Evolutionary conservation across 35 echinoderm and acorn worm species (phyloP).

Genomic region (Strongylocentrotus purpuratus): DNA sequence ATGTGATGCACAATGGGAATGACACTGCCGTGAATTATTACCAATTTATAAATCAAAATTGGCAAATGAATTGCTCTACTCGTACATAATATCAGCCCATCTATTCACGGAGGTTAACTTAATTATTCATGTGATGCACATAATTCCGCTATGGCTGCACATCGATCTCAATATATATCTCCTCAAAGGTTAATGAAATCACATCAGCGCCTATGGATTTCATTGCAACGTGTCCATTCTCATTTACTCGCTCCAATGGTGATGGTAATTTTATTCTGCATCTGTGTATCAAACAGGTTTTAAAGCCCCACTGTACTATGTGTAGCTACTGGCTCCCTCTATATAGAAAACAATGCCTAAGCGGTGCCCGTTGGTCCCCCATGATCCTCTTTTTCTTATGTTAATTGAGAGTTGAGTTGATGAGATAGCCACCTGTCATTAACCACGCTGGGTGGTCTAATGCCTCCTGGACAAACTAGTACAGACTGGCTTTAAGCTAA

Average conservation of each 20-base stretch:
- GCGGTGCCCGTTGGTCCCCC: too few species aligned
- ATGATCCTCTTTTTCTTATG: too few species aligned
- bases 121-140: not conserved
- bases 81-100: not conserved
- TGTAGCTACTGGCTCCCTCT: too few species aligned
- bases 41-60: conserved; percentile 5
- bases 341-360: too few species aligned
- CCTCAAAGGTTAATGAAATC: not conserved
- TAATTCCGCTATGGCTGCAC: not conserved
- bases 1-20: not conserved
- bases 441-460: too few species aligned
- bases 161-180: not conserved
- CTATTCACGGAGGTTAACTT: not conserved
- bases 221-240: not conserved
- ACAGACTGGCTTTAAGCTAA: too few species aligned
- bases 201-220: not conserved
- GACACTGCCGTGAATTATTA: not conserved
- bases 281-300: too few species aligned
- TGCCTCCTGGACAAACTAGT: too few species aligned
- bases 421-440: too few species aligned
- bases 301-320: too few species aligned
- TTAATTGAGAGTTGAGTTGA: too few species aligned
- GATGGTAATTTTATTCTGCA: not conserved
- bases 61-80: not conserved
- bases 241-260: not conserved